These are phyloP conservation scores for Gastracanthus pulcherrimus DNA, from an alignment of 2,888 invertebrate genomes.

Conservation along the genomic window DNA sequence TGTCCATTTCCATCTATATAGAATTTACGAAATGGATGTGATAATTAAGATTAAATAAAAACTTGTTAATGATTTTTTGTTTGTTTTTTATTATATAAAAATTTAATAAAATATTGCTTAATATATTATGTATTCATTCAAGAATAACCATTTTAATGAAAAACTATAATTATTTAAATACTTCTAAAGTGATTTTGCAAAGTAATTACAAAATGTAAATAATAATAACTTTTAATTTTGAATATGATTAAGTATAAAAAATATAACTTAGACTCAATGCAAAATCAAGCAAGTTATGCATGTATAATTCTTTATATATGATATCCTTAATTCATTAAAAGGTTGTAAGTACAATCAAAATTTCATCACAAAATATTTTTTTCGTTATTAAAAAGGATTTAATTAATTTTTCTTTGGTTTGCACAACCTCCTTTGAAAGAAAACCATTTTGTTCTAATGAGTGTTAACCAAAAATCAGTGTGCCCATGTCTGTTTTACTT, in stretches of 20 bases:
- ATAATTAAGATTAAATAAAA: too few species aligned
- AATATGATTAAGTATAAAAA: neutral
- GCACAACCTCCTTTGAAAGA: neutral
- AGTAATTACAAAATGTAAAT: neutral
- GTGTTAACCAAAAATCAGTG: slow-evolving; percentile 3
- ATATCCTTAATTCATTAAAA: too few species aligned
- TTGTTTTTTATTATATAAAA: too few species aligned
- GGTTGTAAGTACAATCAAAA: neutral
- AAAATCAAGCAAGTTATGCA: neutral
- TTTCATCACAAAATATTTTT: neutral
- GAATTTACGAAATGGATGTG: neutral
- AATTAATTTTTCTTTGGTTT: neutral
- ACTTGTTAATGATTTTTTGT: too few species aligned
- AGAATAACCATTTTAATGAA: neutral
- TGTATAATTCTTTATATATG: too few species aligned
- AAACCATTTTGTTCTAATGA: neutral
- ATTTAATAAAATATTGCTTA: too few species aligned
- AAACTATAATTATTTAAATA: too few species aligned
- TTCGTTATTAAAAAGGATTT: too few species aligned
- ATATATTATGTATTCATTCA: too few species aligned
- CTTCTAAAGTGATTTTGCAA: too few species aligned
- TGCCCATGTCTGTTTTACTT: neutral
- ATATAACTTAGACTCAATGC: too few species aligned
- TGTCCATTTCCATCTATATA: neutral
- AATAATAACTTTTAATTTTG: neutral